phyloP scores from a whole-genome alignment of 2,113 vertebrate genomes.

The Eonycteris spelaea region DNA sequence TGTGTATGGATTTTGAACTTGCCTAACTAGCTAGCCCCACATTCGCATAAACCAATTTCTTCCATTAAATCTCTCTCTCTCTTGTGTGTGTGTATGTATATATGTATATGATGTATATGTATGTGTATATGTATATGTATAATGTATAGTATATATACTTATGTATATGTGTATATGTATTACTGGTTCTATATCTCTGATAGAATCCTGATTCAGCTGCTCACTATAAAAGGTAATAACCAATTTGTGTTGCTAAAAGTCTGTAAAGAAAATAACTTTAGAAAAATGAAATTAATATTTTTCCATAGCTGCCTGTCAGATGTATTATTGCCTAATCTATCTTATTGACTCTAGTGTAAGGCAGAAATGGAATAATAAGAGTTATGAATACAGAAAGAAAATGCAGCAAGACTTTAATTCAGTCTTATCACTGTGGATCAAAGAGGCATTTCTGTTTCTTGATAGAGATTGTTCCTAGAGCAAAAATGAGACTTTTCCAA shows the following conservation, averaged over 20 bases:
- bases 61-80: neutral
- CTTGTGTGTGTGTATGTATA: no score
- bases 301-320: neutral
- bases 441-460: neutral
- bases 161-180: no score
- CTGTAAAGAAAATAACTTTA: constrained; percentile 10
- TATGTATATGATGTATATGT: no score
- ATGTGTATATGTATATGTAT: no score
- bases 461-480: neutral
- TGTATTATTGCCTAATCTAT: neutral
- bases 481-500: neutral
- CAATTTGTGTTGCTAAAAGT: neutral
- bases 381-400: constrained; percentile 30
- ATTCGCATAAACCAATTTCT: neutral
- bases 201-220: neutral
- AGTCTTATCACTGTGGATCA: neutral
- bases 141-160: no score
- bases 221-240: neutral
- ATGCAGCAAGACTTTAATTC: constrained; percentile 11
- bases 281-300: constrained; percentile 32
- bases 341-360: neutral
- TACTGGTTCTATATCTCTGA: neutral
- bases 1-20: neutral
- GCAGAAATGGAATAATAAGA: neutral
- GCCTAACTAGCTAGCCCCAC: neutral